Percentiles rank a stretch among this genome's conserved stretches.
These are phyloP conservation scores for Bombylius major DNA, from an alignment of 2,888 invertebrate species.

Conservation along the genomic window DNA sequence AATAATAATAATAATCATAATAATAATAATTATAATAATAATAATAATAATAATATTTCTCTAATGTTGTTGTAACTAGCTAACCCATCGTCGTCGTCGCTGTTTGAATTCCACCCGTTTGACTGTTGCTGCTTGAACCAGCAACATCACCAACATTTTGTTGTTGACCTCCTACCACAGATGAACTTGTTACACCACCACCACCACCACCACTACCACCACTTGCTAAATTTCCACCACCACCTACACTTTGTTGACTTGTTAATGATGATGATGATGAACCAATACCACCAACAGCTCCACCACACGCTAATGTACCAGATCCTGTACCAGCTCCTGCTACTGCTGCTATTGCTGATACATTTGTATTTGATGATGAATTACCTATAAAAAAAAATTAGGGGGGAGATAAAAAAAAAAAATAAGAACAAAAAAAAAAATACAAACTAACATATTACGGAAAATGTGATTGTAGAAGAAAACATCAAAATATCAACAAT, in stretches of 20 bases:
- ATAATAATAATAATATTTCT: not conserved
- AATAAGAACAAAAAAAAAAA: not conserved
- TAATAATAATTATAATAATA: not conserved
- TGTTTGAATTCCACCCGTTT: slow-evolving; percentile 13
- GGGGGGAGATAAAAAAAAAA: not conserved
- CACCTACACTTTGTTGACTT: slow-evolving; percentile 6
- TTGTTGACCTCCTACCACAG: slow-evolving; percentile 9
- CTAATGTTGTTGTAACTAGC: slow-evolving; percentile 18
- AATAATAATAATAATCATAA: not conserved
- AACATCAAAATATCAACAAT: no score
- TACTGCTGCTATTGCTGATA: slow-evolving; percentile 11
- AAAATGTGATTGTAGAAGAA: no score
- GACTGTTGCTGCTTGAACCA: slow-evolving; percentile 18
- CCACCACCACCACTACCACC: slow-evolving; percentile 14
- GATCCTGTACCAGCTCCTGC: slow-evolving; percentile 10
- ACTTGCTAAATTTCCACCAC: slow-evolving; percentile 8
- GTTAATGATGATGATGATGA: slow-evolving; percentile 6
- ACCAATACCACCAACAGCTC: not conserved
- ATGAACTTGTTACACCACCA: slow-evolving; percentile 15
- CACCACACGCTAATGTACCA: slow-evolving; percentile 1
- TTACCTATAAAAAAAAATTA: slow-evolving; percentile 7
- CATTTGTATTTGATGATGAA: slow-evolving; percentile 18
- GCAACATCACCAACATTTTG: slow-evolving; percentile 12
- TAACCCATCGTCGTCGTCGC: slow-evolving; percentile 33
- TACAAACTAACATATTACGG: not conserved